Evolutionary conservation across 2,797 vertebrate genomes (phyloP), one percentile per base, ranked within the genome.

Genomic region (Anguilla megastoma): DNA sequence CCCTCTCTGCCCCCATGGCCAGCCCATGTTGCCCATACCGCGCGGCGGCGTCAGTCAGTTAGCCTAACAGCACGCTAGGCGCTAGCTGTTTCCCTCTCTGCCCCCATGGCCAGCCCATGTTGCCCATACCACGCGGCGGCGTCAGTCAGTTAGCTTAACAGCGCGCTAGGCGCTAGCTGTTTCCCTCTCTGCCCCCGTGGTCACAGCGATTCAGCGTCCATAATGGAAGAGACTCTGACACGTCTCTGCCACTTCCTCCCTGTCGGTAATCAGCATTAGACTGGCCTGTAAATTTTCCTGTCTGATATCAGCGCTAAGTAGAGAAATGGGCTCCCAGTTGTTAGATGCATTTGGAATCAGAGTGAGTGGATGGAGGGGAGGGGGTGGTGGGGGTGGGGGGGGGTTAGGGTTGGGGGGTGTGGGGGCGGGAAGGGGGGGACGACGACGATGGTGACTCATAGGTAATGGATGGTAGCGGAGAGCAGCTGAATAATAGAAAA

Each of bases 371-470:
- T 27, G 7, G 66, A 27, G 56, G 56, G 56, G 66, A 1, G 69
- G 24, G 24, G 24, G n/a, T n/a, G n/a, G n/a, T n/a, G 66, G 56
- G 56, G 56, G 66, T 12, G 69, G 24, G 24, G 24, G 24, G 9
- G 30, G 33, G 33, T 36, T 36, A 36, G 33, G 1, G 33, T 36
- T 36, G 33, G 33, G 33, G 33, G 33, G 33, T 36, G 74, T 1
- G 8, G 36, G 30, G 2, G 2, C 16, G 33, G 33, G 1, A 36
- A 36, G 36, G 27, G 30, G 36, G 69, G 14, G 36, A n/a, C n/a
- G n/a, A n/a, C n/a, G 48, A 27, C 30, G 18, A 36, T 18, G 41
- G 79, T 83, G 76, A 88, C 41, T 86, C 88, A 82, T 60, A 27
- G 80, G 41, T 86, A 84, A 83, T 69, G 33, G 79, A 36, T 14